Evolutionary conservation across 2,113 vertebrate genomes (phyloP), one percentile per base, ranked within the genome.

Genomic region (Vidua macroura): DNA sequence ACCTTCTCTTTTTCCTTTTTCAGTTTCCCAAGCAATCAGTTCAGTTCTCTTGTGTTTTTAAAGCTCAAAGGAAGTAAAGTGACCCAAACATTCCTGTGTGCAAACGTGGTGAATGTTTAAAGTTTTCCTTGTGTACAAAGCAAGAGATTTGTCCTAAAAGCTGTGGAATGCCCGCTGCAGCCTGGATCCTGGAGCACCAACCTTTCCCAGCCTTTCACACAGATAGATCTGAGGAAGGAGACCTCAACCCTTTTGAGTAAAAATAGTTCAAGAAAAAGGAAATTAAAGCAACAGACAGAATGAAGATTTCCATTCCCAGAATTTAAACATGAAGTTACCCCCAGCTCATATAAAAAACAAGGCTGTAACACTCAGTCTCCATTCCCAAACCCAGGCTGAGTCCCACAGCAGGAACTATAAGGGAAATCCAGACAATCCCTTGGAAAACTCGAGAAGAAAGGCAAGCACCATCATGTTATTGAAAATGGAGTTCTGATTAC

Each of bases 141-240:
- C 46, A 68, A 53, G 53, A 83, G 59, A 11, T 27, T 25, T 62
- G 48, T 30, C 25, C 55, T 35, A 22, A 41, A 41, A 78, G 56
- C 44, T 83, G 33, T 4, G 52, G 49, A 59, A 48, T 0, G 10
- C 31, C 13, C 0, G 0, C 41, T 31, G 58, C 60, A 46, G 67
- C 3, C 48, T 15, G 67, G 51, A 28, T 46, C n/a, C 51, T 4
- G 20, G 11, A 80, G 59, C 77, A 56, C 13, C 63, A 70, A 37
- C 52, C 18, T 18, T n/a, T 10, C 59, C 11, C 33, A 62, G n/a
- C 64, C 28, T 33, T 49, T 13, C 55, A 11, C 33, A 15, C 25
- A 7, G 30, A 31, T 18, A 64, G 23, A 19, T 24, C 13, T 9
- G 67, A 68, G 52, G 63, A 46, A 70, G 69, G 27, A 72, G 44